These are phyloP conservation scores for Myotis yumanensis DNA, from an alignment of 2,113 vertebrate genomes.

Conservation along the genomic window DNA sequence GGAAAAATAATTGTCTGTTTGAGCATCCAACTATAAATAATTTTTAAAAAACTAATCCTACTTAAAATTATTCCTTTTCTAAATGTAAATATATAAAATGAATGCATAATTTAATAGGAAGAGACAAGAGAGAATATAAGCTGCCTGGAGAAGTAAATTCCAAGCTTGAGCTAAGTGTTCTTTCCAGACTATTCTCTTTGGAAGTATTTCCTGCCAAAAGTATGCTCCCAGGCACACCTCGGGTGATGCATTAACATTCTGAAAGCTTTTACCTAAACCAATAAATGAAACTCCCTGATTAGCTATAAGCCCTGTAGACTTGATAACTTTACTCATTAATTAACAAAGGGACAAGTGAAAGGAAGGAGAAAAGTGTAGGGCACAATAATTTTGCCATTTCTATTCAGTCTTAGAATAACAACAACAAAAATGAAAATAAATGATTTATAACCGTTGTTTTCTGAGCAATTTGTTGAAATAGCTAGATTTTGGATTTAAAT, in stretches of 20 bases:
- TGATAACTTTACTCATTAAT: slow-evolving; percentile 75
- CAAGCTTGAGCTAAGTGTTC: slow-evolving; percentile 55
- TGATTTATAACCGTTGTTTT: slow-evolving; percentile 58
- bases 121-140: slow-evolving; percentile 24
- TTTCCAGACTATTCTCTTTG: slow-evolving; percentile 70
- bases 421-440: slow-evolving; percentile 68
- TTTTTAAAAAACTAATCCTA: neutral
- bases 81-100: slow-evolving; percentile 39
- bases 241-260: slow-evolving; percentile 74
- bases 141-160: slow-evolving; percentile 57
- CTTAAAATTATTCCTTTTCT: neutral
- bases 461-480: slow-evolving; percentile 56
- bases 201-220: slow-evolving; percentile 72
- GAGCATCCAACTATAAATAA: slow-evolving; percentile 35
- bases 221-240: slow-evolving; percentile 73
- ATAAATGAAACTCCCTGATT: slow-evolving; percentile 78
- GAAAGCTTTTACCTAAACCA: slow-evolving; percentile 76
- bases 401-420: slow-evolving; percentile 55
- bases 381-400: slow-evolving; percentile 15
- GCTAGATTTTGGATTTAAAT: slow-evolving; percentile 64
- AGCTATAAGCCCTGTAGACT: slow-evolving; percentile 73
- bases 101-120: slow-evolving; percentile 72
- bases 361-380: slow-evolving; percentile 45
- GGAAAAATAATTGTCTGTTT: neutral
- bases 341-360: slow-evolving; percentile 76